Percentiles rank a stretch among this genome's conserved stretches.
phyloP scores from a whole-genome alignment of 2,113 vertebrate species.

The Prochilodus magdalenae region DNA sequence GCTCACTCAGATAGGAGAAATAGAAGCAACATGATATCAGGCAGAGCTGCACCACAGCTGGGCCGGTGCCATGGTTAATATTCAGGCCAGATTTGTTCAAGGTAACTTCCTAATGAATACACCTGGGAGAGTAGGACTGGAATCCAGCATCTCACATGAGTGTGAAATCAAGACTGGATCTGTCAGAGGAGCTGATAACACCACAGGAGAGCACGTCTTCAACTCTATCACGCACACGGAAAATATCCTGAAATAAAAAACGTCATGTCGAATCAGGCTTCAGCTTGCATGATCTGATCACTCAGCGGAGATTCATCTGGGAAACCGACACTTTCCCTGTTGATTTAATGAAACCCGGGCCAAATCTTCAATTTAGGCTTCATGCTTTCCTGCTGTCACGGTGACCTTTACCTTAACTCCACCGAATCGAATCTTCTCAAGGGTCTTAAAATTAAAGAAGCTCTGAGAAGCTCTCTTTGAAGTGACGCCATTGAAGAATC shows the following conservation, averaged over 20 bases:
- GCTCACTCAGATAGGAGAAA: background rate
- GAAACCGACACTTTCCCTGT: no score
- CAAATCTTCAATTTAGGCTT: no score
- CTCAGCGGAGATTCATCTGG: no score
- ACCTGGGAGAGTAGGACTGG: background rate
- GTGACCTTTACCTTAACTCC: no score
- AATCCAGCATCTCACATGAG: background rate
- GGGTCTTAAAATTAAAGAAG: no score
- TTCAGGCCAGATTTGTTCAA: background rate
- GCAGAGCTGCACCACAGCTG: background rate
- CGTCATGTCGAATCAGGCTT: background rate
- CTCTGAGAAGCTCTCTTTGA: no score
- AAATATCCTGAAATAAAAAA: background rate
- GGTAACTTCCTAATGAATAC: background rate
- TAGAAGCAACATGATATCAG: background rate
- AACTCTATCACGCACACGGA: background rate
- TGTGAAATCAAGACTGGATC: background rate
- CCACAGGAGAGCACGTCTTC: background rate
- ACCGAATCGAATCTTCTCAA: no score
- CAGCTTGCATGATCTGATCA: background rate
- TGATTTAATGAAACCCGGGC: no score
- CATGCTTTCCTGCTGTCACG: no score
- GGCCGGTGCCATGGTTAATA: background rate
- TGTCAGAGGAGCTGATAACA: background rate
- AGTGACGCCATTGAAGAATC: no score